phyloP scores from a whole-genome alignment of 2,888 invertebrate genomes.

The Candidula unifasciata region DNA sequence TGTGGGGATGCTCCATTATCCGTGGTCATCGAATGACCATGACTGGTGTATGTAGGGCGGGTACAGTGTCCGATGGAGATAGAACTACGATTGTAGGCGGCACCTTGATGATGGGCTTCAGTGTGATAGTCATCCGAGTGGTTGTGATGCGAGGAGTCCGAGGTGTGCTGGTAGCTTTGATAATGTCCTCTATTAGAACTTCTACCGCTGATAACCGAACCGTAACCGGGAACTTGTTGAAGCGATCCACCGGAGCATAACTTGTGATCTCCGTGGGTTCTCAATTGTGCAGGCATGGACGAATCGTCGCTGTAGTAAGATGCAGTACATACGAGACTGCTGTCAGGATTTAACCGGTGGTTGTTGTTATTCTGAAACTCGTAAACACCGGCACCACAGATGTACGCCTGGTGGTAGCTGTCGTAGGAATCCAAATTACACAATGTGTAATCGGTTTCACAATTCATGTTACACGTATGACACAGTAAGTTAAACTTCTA shows the following conservation, averaged over 20 bases:
- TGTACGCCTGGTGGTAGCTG: conserved; percentile 13
- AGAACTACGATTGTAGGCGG: not conserved
- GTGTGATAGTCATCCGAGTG: conserved; percentile 22
- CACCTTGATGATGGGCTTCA: conserved; percentile 1
- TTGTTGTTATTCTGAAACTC: conserved; percentile 36
- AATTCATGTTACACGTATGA: conserved; percentile 66
- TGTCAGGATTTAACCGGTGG: conserved; percentile 3
- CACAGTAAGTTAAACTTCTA: not conserved
- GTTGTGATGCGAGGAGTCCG: conserved; percentile 22
- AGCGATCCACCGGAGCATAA: not conserved
- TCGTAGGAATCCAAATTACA: conserved; percentile 76
- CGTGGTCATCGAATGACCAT: not conserved
- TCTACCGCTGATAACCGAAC: not conserved
- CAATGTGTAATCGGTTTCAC: conserved; percentile 74
- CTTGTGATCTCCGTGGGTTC: conserved; percentile 26
- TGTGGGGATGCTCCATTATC: not conserved
- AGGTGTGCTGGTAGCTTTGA: conserved; percentile 19
- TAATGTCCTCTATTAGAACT: not conserved
- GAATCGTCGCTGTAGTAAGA: not conserved
- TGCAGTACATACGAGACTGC: not conserved
- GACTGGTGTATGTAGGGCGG: not conserved
- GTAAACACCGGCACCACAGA: conserved; percentile 20
- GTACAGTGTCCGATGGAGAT: not conserved
- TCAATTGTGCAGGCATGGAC: conserved; percentile 34
- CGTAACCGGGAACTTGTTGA: not conserved